Evolutionary conservation across 2,888 invertebrate species (phyloP).

Genomic region (Neria commutata): DNA sequence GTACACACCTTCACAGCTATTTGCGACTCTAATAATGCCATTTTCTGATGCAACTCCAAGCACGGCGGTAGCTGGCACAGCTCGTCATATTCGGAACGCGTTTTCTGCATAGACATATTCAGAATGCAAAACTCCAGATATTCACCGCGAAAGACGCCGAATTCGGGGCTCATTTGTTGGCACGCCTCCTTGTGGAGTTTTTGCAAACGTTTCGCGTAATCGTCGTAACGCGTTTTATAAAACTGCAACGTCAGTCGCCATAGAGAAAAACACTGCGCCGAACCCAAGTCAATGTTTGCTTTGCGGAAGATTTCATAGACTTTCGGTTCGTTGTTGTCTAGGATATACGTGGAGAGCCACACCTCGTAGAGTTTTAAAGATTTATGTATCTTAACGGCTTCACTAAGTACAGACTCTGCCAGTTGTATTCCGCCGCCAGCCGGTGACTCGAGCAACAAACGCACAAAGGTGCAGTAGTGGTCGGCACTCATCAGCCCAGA

Average conservation of each 20-base stretch:
- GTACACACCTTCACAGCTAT: constrained; percentile 29
- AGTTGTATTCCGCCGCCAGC: constrained; percentile 34
- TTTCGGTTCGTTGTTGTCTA: constrained; percentile 58
- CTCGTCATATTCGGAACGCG: constrained; percentile 69
- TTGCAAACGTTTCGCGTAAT: constrained; percentile 39
- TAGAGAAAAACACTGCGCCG: constrained; percentile 38
- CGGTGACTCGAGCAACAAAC: constrained; percentile 41
- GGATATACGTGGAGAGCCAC: constrained; percentile 62
- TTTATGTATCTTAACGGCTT: constrained; percentile 62
- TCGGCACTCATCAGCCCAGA: constrained; percentile 63
- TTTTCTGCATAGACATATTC: constrained; percentile 61
- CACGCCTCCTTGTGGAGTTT: constrained; percentile 49
- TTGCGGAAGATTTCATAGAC: constrained; percentile 60
- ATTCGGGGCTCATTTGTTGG: constrained; percentile 41
- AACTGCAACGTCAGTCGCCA: constrained; percentile 52
- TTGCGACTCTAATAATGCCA: constrained; percentile 64
- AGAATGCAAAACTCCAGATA: constrained; percentile 48
- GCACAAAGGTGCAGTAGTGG: constrained; percentile 64
- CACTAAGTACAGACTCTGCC: constrained; percentile 48
- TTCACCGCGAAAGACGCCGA: constrained; percentile 46
- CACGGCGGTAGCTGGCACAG: constrained; percentile 68
- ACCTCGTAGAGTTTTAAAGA: constrained; percentile 64
- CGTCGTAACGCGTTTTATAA: constrained; percentile 47
- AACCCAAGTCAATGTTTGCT: constrained; percentile 46
- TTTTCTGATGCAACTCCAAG: constrained; percentile 68